These are phyloP conservation scores for Metallyticus violacea DNA, from an alignment of 2,888 invertebrate genomes.

Conservation along the genomic window DNA sequence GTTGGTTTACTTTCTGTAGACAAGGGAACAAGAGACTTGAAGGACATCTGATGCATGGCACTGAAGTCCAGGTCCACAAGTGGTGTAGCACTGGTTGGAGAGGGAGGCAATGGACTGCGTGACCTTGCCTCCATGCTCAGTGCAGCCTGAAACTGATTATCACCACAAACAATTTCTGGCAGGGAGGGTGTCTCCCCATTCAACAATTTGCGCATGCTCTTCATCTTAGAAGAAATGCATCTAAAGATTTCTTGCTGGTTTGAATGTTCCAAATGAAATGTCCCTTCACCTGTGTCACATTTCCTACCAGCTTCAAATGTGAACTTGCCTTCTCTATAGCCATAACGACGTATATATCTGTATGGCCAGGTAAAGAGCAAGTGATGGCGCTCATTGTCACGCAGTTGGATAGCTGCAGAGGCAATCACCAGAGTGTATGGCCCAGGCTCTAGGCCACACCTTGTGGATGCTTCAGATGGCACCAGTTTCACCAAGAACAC, in stretches of 20 bases:
- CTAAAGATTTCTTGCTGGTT: conserved; percentile 81
- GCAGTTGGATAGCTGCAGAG: conserved; percentile 70
- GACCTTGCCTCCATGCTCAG: conserved; percentile 79
- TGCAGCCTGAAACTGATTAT: conserved; percentile 71
- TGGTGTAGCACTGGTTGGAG: conserved; percentile 52
- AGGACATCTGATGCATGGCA: conserved; percentile 26
- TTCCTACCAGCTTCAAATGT: conserved; percentile 86
- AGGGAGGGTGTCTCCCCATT: conserved; percentile 47
- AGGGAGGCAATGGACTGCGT: conserved; percentile 73
- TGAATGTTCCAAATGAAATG: conserved; percentile 74
- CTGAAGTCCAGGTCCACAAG: conserved; percentile 49
- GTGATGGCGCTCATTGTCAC: conserved; percentile 59
- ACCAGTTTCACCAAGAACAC: conserved; percentile 75
- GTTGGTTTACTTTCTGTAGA: conserved; percentile 22
- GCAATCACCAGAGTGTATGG: conserved; percentile 73
- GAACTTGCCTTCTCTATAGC: conserved; percentile 81
- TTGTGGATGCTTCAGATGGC: conserved; percentile 72
- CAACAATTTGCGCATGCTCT: conserved; percentile 79
- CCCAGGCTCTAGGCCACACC: conserved; percentile 70
- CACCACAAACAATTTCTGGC: conserved; percentile 60
- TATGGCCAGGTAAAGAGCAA: conserved; percentile 79
- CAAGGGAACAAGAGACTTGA: conserved; percentile 28
- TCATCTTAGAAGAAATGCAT: conserved; percentile 79
- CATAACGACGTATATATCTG: conserved; percentile 77
- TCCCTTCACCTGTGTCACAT: conserved; percentile 82